These are phyloP conservation scores for Anastatus disparis DNA, from an alignment of 1,140 invertebrate genomes.

Conservation along the genomic window DNA sequence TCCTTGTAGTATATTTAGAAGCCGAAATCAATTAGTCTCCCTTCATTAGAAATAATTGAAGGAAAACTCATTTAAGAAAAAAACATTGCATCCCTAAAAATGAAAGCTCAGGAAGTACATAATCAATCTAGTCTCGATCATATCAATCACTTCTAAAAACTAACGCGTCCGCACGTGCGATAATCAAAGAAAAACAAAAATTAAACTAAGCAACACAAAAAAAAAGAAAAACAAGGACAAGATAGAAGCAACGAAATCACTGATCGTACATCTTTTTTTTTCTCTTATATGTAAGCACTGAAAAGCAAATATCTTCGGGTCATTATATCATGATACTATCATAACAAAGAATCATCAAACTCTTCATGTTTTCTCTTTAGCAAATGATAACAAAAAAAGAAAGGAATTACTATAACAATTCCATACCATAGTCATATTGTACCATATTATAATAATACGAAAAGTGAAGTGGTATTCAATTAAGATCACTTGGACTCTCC, in stretches of 20 bases:
- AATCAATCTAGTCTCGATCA: too few species aligned
- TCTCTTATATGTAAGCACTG: not conserved
- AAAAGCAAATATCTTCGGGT: constrained; percentile 21
- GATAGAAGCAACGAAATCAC: too few species aligned
- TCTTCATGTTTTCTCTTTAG: not conserved
- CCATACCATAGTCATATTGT: too few species aligned
- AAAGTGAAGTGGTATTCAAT: constrained; percentile 22
- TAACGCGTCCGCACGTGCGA: too few species aligned
- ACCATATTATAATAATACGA: too few species aligned
- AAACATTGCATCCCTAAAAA: too few species aligned
- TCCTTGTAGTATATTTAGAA: too few species aligned
- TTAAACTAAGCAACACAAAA: not conserved
- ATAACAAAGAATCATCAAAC: not conserved
- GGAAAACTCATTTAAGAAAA: too few species aligned
- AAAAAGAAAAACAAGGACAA: not conserved
- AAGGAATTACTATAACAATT: too few species aligned
- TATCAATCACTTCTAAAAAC: not conserved
- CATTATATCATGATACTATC: not conserved
- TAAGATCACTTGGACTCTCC: constrained; percentile 9
- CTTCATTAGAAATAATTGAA: too few species aligned
- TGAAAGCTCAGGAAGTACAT: too few species aligned
- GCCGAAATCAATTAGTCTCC: too few species aligned
- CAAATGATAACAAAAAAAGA: not conserved
- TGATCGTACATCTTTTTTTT: not conserved
- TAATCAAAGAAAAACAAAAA: not conserved